Evolutionary conservation across 2,113 vertebrate genomes (phyloP).

Genomic region (Pyxicephalus adspersus): DNA sequence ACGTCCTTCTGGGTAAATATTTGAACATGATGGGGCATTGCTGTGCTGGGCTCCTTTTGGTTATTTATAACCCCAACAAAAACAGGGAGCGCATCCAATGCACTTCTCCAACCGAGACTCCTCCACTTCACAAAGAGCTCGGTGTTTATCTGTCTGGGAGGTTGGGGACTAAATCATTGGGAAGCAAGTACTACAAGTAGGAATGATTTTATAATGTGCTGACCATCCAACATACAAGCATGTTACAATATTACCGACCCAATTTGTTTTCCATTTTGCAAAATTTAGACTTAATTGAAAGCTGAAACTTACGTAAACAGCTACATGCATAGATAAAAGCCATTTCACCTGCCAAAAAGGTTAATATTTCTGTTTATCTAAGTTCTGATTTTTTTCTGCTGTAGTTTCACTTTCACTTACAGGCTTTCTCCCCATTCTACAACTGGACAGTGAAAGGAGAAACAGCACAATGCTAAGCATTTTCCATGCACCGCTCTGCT

Average conservation of each 20-base stretch:
- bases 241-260: too few species aligned
- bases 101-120: not conserved
- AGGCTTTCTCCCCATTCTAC: too few species aligned
- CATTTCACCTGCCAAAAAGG: too few species aligned
- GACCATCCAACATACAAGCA: too few species aligned
- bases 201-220: not conserved
- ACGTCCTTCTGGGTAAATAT: conserved; percentile 2
- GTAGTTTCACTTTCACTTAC: too few species aligned
- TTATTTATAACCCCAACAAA: not conserved
- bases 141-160: not conserved
- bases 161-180: too few species aligned
- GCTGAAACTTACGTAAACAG: not conserved
- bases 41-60: not conserved
- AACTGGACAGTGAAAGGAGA: too few species aligned
- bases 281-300: not conserved
- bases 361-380: too few species aligned
- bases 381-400: too few species aligned
- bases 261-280: not conserved
- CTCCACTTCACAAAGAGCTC: not conserved
- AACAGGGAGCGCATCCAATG: not conserved
- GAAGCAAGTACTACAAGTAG: not conserved
- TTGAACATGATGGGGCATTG: conserved; percentile 16
- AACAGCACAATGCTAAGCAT: too few species aligned
- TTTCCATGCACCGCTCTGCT: too few species aligned
- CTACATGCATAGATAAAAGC: not conserved